A percentile compares a stretch with the other conserved stretches of the same genome.
These are phyloP conservation scores for Sinocyclocheilus anshuiensis DNA, from an alignment of 2,113 vertebrate genomes.

Conservation along the genomic window DNA sequence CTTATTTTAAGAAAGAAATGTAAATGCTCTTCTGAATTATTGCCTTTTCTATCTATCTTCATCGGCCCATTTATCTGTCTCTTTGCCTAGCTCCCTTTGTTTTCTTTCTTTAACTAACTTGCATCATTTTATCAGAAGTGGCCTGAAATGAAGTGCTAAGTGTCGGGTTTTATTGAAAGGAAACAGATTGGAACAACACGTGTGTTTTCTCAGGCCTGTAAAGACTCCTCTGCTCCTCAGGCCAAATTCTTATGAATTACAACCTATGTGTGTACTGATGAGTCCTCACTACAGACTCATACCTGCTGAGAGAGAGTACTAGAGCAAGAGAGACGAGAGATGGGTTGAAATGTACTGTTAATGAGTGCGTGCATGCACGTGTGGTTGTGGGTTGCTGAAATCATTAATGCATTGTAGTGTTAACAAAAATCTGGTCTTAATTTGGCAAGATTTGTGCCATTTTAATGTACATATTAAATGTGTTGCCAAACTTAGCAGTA, in stretches of 20 bases:
- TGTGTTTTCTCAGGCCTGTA: conserved; percentile 90
- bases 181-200: conserved; percentile 99
- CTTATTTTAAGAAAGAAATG: conserved; percentile 69
- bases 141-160: conserved; percentile 99
- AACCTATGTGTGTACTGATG: conserved; percentile 91
- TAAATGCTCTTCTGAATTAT: conserved; percentile 84
- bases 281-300: conserved; percentile 86
- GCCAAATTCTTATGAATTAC: conserved; percentile 94
- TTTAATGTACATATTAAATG: conserved; percentile 89
- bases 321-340: conserved; percentile 57
- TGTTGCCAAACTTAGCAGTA: conserved; percentile 79
- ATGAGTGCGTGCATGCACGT: conserved; percentile 1
- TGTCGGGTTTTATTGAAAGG: conserved; percentile 99
- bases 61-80: conserved; percentile 20
- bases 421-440: conserved; percentile 97
- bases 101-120: conserved; percentile 92
- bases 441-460: conserved; percentile 79
- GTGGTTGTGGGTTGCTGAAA: conserved; percentile 73
- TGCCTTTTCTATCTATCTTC: conserved; percentile 68
- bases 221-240: conserved; percentile 81
- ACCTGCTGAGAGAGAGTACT: conserved; percentile 73
- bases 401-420: conserved; percentile 88
- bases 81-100: conserved; percentile 50
- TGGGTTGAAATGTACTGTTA: background rate
- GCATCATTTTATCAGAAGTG: conserved; percentile 98